A percentile compares a stretch with the other conserved stretches of the same genome.
Evolutionary conservation across 2,888 invertebrate genomes (phyloP).

Genomic region (Xestia c-nigrum): DNA sequence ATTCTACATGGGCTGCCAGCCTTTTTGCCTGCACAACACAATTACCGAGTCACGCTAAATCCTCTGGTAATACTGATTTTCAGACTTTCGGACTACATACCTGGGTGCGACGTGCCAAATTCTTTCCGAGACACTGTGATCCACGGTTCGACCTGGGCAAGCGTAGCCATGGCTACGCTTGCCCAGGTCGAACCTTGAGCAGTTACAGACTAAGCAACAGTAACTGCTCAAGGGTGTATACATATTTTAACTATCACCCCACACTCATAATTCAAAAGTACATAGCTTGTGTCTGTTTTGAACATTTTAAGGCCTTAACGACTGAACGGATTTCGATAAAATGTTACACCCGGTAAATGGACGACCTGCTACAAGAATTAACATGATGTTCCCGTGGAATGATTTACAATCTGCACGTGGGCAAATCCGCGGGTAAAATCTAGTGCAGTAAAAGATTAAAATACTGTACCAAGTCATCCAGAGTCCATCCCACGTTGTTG

Average conservation of each 20-base stretch:
- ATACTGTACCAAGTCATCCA: constrained; percentile 83
- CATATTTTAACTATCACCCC: neutral
- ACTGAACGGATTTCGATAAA: neutral
- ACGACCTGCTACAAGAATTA: neutral
- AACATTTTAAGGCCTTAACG: neutral
- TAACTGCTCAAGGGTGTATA: neutral
- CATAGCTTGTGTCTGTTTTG: neutral
- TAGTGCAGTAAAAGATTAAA: neutral
- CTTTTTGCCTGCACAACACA: neutral
- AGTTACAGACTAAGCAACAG: too few relatives aligned
- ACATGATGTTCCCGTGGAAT: neutral
- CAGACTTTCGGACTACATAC: neutral
- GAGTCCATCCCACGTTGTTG: constrained; percentile 94
- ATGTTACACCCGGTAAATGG: neutral
- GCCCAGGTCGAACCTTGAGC: too few relatives aligned
- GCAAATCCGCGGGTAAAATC: too few relatives aligned
- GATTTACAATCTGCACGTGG: neutral
- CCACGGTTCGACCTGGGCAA: too few relatives aligned
- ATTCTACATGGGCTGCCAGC: neutral
- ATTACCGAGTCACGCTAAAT: neutral
- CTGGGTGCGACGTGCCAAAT: neutral
- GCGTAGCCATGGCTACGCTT: neutral
- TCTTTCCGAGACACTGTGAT: too few relatives aligned
- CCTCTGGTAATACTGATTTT: neutral
- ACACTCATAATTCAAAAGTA: neutral